These are phyloP conservation scores for Actinernus sp. DNA, from an alignment of 92 coral and sea anemone genomes.

Conservation along the genomic window DNA sequence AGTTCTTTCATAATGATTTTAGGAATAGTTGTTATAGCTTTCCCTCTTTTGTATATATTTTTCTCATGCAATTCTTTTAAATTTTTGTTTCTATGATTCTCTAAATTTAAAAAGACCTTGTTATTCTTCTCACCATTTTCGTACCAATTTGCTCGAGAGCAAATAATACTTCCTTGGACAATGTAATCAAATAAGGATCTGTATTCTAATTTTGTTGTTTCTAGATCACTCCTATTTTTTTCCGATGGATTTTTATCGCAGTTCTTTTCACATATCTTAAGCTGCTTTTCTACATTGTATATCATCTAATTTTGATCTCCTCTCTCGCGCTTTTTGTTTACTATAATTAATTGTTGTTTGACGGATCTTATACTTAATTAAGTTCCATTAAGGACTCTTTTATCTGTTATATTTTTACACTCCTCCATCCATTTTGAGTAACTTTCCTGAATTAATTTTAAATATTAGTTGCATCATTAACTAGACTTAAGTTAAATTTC, in stretches of 20 bases:
- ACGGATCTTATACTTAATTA: slow-evolving; percentile 29
- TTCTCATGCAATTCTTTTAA: no score
- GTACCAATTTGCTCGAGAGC: slow-evolving; percentile 59
- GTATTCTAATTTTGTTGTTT: slow-evolving; percentile 36
- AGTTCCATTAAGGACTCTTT: slow-evolving; percentile 47
- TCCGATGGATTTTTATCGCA: slow-evolving; percentile 22
- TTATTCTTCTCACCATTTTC: slow-evolving; percentile 55
- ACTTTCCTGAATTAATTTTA: slow-evolving; percentile 31
- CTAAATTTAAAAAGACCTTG: slow-evolving; percentile 40
- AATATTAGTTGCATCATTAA: slow-evolving; percentile 25
- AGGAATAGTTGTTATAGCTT: slow-evolving; percentile 15
- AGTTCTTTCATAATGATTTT: slow-evolving; percentile 22
- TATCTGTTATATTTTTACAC: slow-evolving; percentile 11
- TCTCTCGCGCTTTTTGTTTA: slow-evolving; percentile 31
- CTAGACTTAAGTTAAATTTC: slow-evolving; percentile 52
- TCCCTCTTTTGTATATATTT: no score
- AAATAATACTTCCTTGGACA: slow-evolving; percentile 44
- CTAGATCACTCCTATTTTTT: slow-evolving; percentile 27
- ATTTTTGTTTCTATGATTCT: slow-evolving; percentile 30
- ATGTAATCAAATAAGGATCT: slow-evolving; percentile 39
- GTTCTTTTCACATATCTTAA: slow-evolving; percentile 17
- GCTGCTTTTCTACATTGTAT: slow-evolving; percentile 30
- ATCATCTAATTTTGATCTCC: slow-evolving; percentile 18
- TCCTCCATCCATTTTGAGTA: slow-evolving; percentile 31
- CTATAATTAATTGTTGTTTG: slow-evolving; percentile 44